Evolutionary conservation across 2,888 invertebrate genomes (phyloP).

Genomic region (Andricus quercusramuli): DNA sequence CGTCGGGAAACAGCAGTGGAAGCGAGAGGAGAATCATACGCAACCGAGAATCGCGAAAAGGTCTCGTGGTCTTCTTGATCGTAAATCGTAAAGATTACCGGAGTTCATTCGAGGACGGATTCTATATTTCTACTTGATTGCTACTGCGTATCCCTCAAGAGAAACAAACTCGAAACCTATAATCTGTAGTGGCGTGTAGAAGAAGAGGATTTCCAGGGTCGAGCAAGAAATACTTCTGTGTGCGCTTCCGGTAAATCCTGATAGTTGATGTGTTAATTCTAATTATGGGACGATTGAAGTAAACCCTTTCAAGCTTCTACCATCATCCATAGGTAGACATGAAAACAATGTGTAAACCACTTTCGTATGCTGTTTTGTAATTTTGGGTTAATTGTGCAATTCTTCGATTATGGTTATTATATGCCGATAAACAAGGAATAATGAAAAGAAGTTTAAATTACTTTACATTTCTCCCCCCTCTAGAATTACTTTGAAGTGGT

Average conservation of each 20-base stretch:
- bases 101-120: background rate
- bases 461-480: too few relatives aligned
- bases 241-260: background rate
- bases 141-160: background rate
- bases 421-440: too few relatives aligned
- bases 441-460: too few relatives aligned
- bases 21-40: constrained; percentile 31
- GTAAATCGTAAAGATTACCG: constrained; percentile 4
- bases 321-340: background rate
- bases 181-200: background rate
- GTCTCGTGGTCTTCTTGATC: constrained; percentile 19
- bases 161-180: background rate
- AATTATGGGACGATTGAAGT: background rate
- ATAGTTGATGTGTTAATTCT: constrained; percentile 5
- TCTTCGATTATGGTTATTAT: too few relatives aligned
- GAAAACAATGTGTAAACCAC: background rate
- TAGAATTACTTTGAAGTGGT: too few relatives aligned
- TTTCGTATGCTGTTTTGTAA: background rate
- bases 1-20: constrained; percentile 3
- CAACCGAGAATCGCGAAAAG: constrained; percentile 17
- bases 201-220: background rate
- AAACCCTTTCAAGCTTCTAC: background rate
- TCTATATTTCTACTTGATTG: constrained; percentile 28
- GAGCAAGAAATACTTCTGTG: background rate
- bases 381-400: background rate